Conservation (phyloP, 2,113 vertebrate species). For the Sterna hirundo region DNA sequence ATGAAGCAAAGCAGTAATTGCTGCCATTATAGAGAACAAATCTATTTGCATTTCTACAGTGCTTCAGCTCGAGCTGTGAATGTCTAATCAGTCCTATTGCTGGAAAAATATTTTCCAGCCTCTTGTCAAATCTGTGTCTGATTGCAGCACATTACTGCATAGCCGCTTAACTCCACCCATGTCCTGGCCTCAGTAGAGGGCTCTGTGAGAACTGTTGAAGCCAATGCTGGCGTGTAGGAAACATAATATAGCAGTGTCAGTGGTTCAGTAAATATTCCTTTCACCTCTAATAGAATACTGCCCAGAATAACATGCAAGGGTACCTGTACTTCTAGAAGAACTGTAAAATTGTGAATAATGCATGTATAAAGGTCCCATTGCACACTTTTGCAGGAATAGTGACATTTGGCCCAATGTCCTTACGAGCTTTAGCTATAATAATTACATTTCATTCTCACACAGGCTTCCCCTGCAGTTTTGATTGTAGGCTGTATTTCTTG, state of each 20-base stretch:
- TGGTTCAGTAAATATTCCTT: background rate
- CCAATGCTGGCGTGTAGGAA: background rate
- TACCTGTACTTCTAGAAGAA: background rate
- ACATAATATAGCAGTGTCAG: background rate
- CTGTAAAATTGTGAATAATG: background rate
- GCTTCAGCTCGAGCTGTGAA: constrained; percentile 34
- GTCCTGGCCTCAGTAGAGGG: background rate
- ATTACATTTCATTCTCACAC: background rate
- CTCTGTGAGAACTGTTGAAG: background rate
- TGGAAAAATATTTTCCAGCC: constrained; percentile 40
- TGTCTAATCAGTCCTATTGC: constrained; percentile 56
- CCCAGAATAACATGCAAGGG: background rate
- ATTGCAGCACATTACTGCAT: background rate
- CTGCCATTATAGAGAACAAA: constrained; percentile 48
- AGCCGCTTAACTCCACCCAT: background rate
- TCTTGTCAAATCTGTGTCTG: constrained; percentile 14
- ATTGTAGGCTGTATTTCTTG: background rate
- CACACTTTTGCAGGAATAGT: background rate
- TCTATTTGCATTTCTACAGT: constrained; percentile 57
- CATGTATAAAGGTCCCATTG: background rate
- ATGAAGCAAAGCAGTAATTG: constrained; percentile 55
- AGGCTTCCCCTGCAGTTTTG: background rate
- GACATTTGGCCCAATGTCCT: background rate
- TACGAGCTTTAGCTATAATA: background rate
- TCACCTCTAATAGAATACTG: background rate